Conservation (phyloP, 2,797 vertebrate genomes). For the Melanotaenia maccullochi region DNA sequence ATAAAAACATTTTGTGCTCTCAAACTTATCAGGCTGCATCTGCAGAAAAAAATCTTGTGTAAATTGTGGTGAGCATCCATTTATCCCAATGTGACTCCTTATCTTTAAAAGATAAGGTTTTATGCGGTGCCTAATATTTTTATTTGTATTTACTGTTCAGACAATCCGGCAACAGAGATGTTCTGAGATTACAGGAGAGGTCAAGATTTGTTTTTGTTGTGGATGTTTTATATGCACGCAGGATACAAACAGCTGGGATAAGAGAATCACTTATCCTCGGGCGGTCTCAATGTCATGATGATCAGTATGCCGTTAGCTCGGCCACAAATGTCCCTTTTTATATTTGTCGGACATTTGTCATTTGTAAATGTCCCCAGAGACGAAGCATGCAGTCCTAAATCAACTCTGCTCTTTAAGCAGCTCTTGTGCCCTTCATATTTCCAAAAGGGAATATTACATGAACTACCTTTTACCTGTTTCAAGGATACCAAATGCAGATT, state of each 20-base stretch:
- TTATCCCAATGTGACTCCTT: conserved; percentile 19
- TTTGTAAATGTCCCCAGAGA: conserved; percentile 52
- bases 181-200: conserved; percentile 27
- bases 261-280: conserved; percentile 40
- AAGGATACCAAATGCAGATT: conserved; percentile 51
- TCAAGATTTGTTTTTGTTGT: conserved; percentile 18
- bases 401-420: conserved; percentile 46
- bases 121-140: conserved; percentile 30
- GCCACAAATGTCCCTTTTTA: conserved; percentile 37
- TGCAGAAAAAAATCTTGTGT: conserved; percentile 10
- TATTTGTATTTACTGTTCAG: conserved; percentile 3
- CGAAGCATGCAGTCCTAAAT: conserved; percentile 21
- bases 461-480: conserved; percentile 21
- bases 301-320: conserved; percentile 29
- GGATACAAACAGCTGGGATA: conserved; percentile 19
- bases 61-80: conserved; percentile 28
- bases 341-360: conserved; percentile 55
- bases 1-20: conserved; percentile 27
- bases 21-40: conserved; percentile 31
- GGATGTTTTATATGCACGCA: conserved; percentile 1
- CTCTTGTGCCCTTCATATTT: conserved; percentile 31
- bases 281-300: conserved; percentile 53
- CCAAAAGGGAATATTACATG: conserved; percentile 28
- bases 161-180: neutral
- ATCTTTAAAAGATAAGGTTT: conserved; percentile 20